These are phyloP conservation scores for Bhutanitis thaidina DNA, from an alignment of 2,888 invertebrate genomes.

Conservation along the genomic window DNA sequence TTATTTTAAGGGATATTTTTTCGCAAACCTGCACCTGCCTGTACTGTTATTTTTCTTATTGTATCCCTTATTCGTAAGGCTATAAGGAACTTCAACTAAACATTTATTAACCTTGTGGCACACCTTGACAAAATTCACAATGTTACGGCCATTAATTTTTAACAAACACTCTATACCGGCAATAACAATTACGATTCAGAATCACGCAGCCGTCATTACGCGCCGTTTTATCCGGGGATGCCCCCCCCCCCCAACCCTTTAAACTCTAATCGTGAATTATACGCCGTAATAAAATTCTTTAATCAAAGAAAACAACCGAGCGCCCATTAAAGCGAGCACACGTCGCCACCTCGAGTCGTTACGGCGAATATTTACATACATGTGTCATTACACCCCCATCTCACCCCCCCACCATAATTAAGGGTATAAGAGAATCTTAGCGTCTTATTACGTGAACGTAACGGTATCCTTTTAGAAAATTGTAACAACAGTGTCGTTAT, in stretches of 20 bases:
- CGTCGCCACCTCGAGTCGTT: constrained; percentile 75
- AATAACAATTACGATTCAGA: constrained; percentile 74
- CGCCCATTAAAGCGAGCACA: constrained; percentile 71
- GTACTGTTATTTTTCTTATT: no score
- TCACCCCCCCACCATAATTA: constrained; percentile 70
- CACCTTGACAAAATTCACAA: constrained; percentile 4
- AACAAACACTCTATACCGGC: constrained; percentile 26
- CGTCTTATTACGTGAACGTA: constrained; percentile 78
- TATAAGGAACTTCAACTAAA: background rate
- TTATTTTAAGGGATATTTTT: no score
- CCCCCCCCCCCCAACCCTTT: constrained; percentile 69
- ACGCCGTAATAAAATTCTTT: constrained; percentile 78
- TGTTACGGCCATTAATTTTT: constrained; percentile 31
- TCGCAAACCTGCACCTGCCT: no score
- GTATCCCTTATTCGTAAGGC: no score
- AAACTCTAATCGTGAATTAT: constrained; percentile 79
- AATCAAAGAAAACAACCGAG: constrained; percentile 79
- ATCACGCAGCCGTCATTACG: constrained; percentile 74
- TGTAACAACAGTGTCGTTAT: constrained; percentile 72
- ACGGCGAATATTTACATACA: constrained; percentile 78
- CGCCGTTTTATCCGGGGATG: constrained; percentile 68
- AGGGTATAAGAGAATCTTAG: constrained; percentile 79
- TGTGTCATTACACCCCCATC: constrained; percentile 70
- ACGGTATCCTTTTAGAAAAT: constrained; percentile 79
- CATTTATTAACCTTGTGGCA: background rate